Base-by-base conservation (phyloP, 2,113 vertebrate genomes). In the Lophura nycthemera region DNA sequence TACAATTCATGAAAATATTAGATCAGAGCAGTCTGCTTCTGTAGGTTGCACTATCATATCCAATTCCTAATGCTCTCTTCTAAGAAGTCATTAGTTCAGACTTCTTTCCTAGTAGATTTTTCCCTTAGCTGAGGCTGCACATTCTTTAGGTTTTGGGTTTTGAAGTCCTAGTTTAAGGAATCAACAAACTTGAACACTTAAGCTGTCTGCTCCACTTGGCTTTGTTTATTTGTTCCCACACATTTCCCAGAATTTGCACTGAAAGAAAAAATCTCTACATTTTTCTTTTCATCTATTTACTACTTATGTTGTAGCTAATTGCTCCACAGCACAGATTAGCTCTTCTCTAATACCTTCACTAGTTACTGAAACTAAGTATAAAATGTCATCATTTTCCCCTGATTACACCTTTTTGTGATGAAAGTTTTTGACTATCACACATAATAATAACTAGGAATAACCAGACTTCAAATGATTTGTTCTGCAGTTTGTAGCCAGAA, bases 111-210 rank as follows among this genome's bases (percentile, higher is more conserved):
- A 64, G 24, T 32, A 48, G 56, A 75, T 79, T 38, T 86, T 93
- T 79, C 43, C 16, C 19, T 79, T 54, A 66, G 65, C 69, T 63
- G 47, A 86, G 36, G 40, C 24, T 74, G 72, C 36, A 91, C 63
- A 86, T 88, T 70, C 22, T 76, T 80, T 38, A 67, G 4, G 11
- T 66, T 88, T 89, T 83, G 56, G 3, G 10, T 70, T 91, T 89
- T 83, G 50, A 84, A 91, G 79, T 74, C n/a, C 61, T 84, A n/a
- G 8, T 74, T 88, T 88, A 77, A 90, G 29, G 38, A 88, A 92
- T 40, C 14, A 45, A 27, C 2, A 43, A 57, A 24, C 5, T 81
- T 67, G 32, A 36, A 38, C 11, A 8, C 36, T 73, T 45, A 81
- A 90, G 14, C 32, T 82, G 50, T 34, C 42, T 61, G 89, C 70